Evolutionary conservation across 2,888 invertebrate genomes (phyloP).

Genomic region (Tiliacea citrago): DNA sequence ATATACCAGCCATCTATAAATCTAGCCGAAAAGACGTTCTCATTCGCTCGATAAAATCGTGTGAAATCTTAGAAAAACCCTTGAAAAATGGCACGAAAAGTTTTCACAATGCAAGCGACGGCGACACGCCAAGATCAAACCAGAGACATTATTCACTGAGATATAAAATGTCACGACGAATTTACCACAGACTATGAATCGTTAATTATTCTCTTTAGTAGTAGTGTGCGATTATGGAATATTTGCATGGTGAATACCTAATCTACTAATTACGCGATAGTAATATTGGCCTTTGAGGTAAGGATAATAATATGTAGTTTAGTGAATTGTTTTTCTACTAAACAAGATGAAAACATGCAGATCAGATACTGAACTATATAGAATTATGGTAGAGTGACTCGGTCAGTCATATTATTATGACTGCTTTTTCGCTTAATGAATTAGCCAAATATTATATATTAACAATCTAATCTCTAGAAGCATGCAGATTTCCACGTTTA

Average conservation of each 20-base stretch:
- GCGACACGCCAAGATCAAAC: conserved; percentile 53
- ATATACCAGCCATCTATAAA: conserved; percentile 55
- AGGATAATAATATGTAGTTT: background rate
- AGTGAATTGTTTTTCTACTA: background rate
- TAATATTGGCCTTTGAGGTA: background rate
- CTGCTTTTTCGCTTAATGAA: background rate
- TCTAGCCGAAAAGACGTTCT: conserved; percentile 59
- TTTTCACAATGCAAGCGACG: conserved; percentile 70
- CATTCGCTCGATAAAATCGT: conserved; percentile 65
- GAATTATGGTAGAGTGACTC: background rate
- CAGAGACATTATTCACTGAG: conserved; percentile 55
- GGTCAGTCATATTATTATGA: background rate
- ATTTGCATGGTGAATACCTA: conserved; percentile 18
- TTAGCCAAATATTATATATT: background rate
- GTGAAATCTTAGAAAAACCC: conserved; percentile 53
- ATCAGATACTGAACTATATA: background rate
- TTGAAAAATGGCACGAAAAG: conserved; percentile 67
- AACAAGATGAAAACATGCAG: too few species aligned
- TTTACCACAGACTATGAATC: conserved; percentile 39
- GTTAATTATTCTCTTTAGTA: conserved; percentile 52
- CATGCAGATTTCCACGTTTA: background rate
- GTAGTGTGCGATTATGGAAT: conserved; percentile 2
- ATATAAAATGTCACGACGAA: conserved; percentile 50
- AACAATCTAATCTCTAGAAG: background rate
- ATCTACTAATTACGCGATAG: conserved; percentile 25